A percentile compares a stretch with the other conserved stretches of the same genome.
Conservation (phyloP, 2,888 invertebrate species). For the Mellilla xanthometata region DNA sequence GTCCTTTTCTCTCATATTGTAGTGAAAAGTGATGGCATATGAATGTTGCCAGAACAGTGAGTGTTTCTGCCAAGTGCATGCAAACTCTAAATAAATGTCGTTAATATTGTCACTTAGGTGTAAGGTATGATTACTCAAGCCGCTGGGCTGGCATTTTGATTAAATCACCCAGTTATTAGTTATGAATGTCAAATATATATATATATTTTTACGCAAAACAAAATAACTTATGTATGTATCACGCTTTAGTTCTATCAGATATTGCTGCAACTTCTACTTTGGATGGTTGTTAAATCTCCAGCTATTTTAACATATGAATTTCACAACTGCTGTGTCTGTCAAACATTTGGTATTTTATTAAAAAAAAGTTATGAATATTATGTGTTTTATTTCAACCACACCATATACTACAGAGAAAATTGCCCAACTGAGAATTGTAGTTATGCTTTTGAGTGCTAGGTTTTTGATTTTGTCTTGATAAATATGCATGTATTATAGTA, state of each 20-base stretch:
- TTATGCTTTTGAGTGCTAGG: no score
- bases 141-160: conserved; percentile 17
- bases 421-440: no score
- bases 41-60: background rate
- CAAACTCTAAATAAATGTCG: conserved; percentile 46
- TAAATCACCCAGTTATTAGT: conserved; percentile 26
- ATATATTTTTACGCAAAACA: conserved; percentile 32
- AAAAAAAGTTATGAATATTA: conserved; percentile 46
- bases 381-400: background rate
- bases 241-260: conserved; percentile 32
- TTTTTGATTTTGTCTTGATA: no score
- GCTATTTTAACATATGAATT: conserved; percentile 44
- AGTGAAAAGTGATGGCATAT: background rate
- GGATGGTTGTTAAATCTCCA: conserved; percentile 29
- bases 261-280: conserved; percentile 27
- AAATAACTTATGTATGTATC: conserved; percentile 27
- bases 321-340: conserved; percentile 52
- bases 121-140: conserved; percentile 50
- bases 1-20: background rate
- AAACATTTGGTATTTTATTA: conserved; percentile 70
- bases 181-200: conserved; percentile 16
- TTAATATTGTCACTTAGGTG: conserved; percentile 49
- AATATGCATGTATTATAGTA: no score
- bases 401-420: no score
- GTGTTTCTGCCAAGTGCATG: conserved; percentile 17